A percentile compares a stretch with the other conserved stretches of the same genome.
Evolutionary conservation across 2,888 invertebrate genomes (phyloP).

Genomic region (Xestia sexstrigata): DNA sequence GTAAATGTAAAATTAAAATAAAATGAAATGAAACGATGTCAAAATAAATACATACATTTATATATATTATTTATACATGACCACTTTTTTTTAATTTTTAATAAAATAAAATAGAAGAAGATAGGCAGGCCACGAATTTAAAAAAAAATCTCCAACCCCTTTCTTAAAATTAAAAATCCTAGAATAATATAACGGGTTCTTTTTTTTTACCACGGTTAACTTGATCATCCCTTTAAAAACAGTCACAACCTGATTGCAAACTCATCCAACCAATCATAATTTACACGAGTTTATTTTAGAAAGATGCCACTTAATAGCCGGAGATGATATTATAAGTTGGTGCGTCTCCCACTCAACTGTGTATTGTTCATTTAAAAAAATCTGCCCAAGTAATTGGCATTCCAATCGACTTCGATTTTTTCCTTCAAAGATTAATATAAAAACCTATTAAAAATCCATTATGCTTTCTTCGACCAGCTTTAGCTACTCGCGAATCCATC

Average conservation of each 20-base stretch:
- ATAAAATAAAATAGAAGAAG: no score
- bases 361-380: conserved; percentile 30
- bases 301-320: conserved; percentile 12
- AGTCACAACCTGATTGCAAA: conserved; percentile 9
- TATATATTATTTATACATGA: no score
- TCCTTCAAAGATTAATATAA: neutral
- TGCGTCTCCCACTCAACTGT: neutral
- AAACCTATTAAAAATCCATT: conserved; percentile 15
- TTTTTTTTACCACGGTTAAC: neutral
- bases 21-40: no score
- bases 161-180: neutral
- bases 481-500: neutral
- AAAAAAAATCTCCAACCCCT: no score
- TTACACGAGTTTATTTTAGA: neutral
- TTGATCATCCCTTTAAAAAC: neutral
- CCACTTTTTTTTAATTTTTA: no score
- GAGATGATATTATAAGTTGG: conserved; percentile 37
- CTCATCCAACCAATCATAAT: neutral
- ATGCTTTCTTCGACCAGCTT: conserved; percentile 5
- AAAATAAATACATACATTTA: no score
- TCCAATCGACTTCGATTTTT: neutral
- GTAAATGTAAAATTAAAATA: no score
- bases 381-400: conserved; percentile 33
- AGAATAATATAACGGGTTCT: no score
- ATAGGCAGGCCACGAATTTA: no score